Evolutionary conservation across 2,113 vertebrate genomes (phyloP).

Genomic region (Coptodon bakossiorum): DNA sequence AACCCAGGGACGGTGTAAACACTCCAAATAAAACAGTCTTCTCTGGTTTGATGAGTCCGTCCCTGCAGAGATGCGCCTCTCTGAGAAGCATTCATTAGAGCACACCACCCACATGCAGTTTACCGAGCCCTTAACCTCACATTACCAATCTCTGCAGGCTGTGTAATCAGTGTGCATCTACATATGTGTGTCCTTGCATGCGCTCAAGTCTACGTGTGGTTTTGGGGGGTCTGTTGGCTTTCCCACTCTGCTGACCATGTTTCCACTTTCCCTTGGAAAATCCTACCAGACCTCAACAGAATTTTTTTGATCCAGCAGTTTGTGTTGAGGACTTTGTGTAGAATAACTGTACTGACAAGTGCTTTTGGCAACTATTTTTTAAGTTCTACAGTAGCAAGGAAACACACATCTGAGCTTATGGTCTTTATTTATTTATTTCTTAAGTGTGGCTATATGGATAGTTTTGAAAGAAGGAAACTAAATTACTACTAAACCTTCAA

Average conservation of each 20-base stretch:
- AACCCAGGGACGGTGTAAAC: conserved; percentile 17
- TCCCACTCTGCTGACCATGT: conserved; percentile 17
- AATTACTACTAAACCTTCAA: background rate
- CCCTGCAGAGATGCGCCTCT: conserved; percentile 34
- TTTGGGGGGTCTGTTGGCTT: conserved; percentile 6
- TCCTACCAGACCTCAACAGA: background rate
- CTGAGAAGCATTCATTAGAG: conserved; percentile 66
- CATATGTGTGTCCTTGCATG: background rate
- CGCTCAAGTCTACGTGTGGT: conserved; percentile 29
- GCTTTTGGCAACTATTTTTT: background rate
- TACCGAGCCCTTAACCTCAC: conserved; percentile 57
- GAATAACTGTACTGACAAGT: conserved; percentile 21
- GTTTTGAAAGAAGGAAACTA: background rate
- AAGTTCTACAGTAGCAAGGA: background rate
- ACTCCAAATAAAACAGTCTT: conserved; percentile 47
- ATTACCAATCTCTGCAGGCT: conserved; percentile 42
- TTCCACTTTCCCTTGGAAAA: conserved; percentile 49
- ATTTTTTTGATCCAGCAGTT: background rate
- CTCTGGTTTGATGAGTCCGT: conserved; percentile 53
- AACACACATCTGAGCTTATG: background rate
- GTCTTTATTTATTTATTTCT: background rate
- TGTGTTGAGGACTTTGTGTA: conserved; percentile 6
- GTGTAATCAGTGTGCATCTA: conserved; percentile 9
- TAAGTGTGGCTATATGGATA: background rate
- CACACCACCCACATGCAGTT: conserved; percentile 60